Evolutionary conservation across 2,113 vertebrate species (phyloP).

Genomic region (Rallus limicola): DNA sequence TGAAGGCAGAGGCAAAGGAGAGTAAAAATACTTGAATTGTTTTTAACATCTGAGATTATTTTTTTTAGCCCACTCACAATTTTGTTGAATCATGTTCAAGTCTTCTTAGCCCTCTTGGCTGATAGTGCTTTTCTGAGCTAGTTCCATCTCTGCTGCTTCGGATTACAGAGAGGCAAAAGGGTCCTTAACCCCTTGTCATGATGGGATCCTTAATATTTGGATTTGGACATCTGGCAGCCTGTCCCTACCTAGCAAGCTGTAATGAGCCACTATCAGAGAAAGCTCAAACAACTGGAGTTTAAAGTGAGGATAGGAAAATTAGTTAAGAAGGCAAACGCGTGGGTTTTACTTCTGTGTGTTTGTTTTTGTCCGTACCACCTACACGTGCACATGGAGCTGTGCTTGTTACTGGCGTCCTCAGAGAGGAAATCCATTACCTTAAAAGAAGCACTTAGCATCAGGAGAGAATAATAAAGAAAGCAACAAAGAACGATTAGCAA

Average conservation of each 20-base stretch:
- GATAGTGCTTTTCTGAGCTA: neutral
- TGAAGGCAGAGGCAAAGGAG: neutral
- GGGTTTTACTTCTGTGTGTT: neutral
- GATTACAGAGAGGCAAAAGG: neutral
- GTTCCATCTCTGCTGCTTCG: neutral
- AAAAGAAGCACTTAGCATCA: constrained; percentile 40
- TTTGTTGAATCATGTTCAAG: neutral
- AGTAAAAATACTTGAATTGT: neutral
- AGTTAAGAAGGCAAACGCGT: neutral
- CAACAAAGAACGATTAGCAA: neutral
- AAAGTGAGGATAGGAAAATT: neutral
- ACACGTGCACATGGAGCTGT: neutral
- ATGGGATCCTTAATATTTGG: neutral
- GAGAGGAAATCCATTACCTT: constrained; percentile 43
- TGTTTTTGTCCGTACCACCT: neutral
- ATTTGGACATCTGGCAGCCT: neutral
- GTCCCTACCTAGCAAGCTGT: neutral
- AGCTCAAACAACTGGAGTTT: neutral
- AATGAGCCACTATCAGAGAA: neutral
- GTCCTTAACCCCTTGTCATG: neutral
- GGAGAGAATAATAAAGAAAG: constrained; percentile 26
- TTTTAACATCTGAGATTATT: neutral
- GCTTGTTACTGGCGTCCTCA: neutral
- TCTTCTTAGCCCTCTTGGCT: neutral
- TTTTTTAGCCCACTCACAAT: neutral